Evolutionary conservation across 2,113 vertebrate species (phyloP).

Genomic region (Nothobranchius kuhntae): DNA sequence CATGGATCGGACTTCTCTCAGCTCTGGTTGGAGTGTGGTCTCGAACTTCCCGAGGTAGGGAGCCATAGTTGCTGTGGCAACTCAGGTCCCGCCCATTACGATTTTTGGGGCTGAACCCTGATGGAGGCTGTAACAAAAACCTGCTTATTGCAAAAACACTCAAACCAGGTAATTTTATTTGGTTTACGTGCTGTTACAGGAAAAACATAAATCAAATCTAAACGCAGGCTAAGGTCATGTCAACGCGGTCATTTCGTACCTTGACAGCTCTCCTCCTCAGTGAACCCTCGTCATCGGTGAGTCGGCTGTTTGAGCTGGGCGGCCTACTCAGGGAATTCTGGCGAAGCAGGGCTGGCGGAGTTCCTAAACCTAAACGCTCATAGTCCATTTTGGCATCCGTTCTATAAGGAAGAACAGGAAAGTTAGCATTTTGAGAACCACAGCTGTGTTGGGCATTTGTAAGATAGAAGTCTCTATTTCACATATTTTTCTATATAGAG

Average conservation of each 20-base stretch:
- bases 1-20: conserved; percentile 74
- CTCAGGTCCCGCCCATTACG: conserved; percentile 78
- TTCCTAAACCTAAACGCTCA: conserved; percentile 77
- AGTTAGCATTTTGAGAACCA: not conserved
- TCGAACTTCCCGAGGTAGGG: conserved; percentile 76
- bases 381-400: conserved; percentile 75
- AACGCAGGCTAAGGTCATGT: not conserved
- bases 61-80: conserved; percentile 79
- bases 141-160: too few relatives aligned
- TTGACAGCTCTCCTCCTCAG: conserved; percentile 79
- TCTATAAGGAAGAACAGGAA: conserved; percentile 42
- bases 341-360: conserved; percentile 68
- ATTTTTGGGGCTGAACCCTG: conserved; percentile 82
- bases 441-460: too few relatives aligned
- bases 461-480: too few relatives aligned
- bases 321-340: conserved; percentile 76
- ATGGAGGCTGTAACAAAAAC: conserved; percentile 76
- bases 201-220: not conserved
- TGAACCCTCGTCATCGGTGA: conserved; percentile 78
- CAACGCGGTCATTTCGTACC: conserved; percentile 61
- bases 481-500: too few relatives aligned
- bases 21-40: conserved; percentile 67
- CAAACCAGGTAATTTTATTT: not conserved
- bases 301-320: conserved; percentile 60
- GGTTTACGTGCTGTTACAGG: not conserved